Evolutionary conservation across 2,888 invertebrate genomes (phyloP), one percentile per base, ranked within the genome.

Genomic region (Teleiodes luculella): DNA sequence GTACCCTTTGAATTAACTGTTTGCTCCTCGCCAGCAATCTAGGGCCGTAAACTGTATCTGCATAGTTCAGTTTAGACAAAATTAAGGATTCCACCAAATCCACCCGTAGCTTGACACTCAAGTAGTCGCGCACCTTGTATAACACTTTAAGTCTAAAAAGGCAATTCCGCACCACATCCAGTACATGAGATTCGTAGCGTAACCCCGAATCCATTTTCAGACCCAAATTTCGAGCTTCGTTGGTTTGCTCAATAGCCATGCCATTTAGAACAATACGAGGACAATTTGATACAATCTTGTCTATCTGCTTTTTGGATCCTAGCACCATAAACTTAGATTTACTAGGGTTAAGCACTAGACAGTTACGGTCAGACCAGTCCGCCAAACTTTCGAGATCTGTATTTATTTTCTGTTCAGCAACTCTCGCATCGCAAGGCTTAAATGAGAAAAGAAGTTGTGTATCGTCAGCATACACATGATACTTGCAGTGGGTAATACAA

Each of bases 121-220:
- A 33, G 10, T 33, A 55, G 2, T 51, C 35, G 1, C 58, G 48
- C 3, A 61, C 43, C 13, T 30, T 30, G 33, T 60, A 58, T 1
- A 58, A 39, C 1, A 58, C 33, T 20, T 54, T 54, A 3, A 58
- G 35, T 2, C 58, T 41, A 24, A 56, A 60, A 48, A 60, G 57
- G 20, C 53, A 57, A 24, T 48, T 57, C 10, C 53, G 20, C 0
- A 54, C 56, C 1, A 36, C 5, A 3, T 50, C 45, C 2, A 41
- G 10, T 2, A 57, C 28, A 43, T 60, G 57, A 1, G 30, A 24
- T 28, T 57, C 55, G 31, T 54, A 61, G 0, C 52, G 24, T n/a
- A 58, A 13, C 2, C 24, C 16, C 3, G 20, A n/a, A 24, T 58
- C 61, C 56, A 13, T 1, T 47, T 7, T 7, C 3, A 58, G 7